A percentile compares a stretch with the other conserved stretches of the same genome.
These are phyloP conservation scores for Exephanes ischioxanthus DNA, from an alignment of 2,888 invertebrate genomes.

Conservation along the genomic window DNA sequence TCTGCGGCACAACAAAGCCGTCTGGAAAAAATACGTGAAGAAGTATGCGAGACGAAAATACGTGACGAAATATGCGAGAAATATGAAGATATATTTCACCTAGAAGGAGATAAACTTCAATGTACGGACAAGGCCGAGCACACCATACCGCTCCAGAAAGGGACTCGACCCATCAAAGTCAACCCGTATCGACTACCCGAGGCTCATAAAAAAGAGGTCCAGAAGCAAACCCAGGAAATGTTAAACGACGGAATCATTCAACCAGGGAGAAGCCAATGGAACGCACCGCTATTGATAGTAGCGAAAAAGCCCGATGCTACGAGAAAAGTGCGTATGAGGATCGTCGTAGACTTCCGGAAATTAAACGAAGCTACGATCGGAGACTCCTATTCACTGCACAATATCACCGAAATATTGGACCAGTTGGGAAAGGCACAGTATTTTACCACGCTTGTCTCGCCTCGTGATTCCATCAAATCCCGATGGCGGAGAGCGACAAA, in stretches of 20 bases:
- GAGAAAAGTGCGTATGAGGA: slow-evolving; percentile 5
- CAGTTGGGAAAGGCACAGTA: slow-evolving; percentile 38
- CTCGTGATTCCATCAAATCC: background rate
- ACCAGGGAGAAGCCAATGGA: too few relatives aligned
- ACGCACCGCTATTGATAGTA: too few relatives aligned
- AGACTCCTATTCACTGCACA: background rate
- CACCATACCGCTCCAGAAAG: background rate
- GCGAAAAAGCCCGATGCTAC: slow-evolving; percentile 37
- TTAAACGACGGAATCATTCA: too few relatives aligned
- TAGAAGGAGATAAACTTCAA: too few relatives aligned
- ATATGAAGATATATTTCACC: too few relatives aligned
- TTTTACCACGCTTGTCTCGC: slow-evolving; percentile 41
- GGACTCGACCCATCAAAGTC: background rate
- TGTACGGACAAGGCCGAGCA: background rate
- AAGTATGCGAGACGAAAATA: too few relatives aligned
- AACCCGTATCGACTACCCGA: background rate
- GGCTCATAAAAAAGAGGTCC: too few relatives aligned
- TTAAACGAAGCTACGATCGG: slow-evolving; percentile 32
- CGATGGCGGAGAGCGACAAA: background rate
- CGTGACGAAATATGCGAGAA: too few relatives aligned
- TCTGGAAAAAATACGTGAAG: background rate
- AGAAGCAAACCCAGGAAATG: too few relatives aligned
- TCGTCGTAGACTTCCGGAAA: slow-evolving; percentile 33
- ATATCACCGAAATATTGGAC: slow-evolving; percentile 39
- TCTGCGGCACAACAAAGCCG: background rate